A percentile compares a stretch with the other conserved stretches of the same genome.
Evolutionary conservation across 2,888 invertebrate genomes (phyloP).

Genomic region (Nebria brevicollis): DNA sequence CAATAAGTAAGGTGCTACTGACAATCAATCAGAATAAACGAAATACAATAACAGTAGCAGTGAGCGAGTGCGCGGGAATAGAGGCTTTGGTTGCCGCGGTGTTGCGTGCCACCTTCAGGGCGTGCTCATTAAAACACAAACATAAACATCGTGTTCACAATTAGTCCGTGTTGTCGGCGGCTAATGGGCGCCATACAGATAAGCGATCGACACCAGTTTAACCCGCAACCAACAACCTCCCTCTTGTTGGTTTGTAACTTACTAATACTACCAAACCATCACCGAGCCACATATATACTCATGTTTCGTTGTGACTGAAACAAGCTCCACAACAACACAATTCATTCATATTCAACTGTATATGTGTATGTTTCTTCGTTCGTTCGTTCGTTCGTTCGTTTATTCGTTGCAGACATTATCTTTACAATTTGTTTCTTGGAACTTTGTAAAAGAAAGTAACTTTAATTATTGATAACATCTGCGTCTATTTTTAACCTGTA

Average conservation of each 20-base stretch:
- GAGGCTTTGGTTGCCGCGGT: background rate
- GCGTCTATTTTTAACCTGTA: background rate
- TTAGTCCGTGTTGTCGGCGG: conserved; percentile 25
- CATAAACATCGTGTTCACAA: conserved; percentile 32
- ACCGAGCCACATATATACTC: background rate
- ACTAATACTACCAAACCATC: too few relatives aligned
- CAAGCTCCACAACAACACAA: background rate
- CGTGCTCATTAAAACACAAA: conserved; percentile 29
- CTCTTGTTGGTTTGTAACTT: background rate
- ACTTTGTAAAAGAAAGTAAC: background rate
- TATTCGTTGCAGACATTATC: background rate
- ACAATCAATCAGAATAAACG: background rate
- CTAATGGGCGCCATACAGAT: conserved; percentile 26
- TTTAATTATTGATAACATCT: background rate
- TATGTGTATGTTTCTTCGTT: background rate
- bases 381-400: background rate
- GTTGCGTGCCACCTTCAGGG: conserved; percentile 24
- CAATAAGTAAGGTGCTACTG: background rate
- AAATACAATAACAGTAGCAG: background rate
- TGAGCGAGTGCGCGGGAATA: background rate
- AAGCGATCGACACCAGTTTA: conserved; percentile 21
- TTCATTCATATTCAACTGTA: background rate
- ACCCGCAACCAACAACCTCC: background rate
- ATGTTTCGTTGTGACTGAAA: background rate
- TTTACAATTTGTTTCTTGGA: background rate